Conservation (phyloP, 2,888 invertebrate genomes). For the Scelioninae gen. 1 region DNA sequence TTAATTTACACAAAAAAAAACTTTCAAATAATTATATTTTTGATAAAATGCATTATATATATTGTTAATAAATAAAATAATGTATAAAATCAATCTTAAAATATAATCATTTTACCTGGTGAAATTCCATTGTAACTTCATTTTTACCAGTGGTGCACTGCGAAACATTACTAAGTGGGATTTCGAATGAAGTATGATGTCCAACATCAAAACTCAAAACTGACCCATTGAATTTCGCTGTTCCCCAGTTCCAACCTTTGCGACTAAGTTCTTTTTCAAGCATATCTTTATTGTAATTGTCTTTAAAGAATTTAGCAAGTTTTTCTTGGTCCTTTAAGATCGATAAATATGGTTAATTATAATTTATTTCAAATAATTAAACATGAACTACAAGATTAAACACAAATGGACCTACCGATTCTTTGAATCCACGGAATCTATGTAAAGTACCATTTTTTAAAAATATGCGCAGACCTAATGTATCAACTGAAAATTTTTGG, state of each 20-base stretch:
- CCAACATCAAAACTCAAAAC: constrained; percentile 94
- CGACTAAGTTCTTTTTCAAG: constrained; percentile 95
- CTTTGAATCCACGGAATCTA: constrained; percentile 97
- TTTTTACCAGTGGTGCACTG: constrained; percentile 98
- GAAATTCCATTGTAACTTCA: constrained; percentile 99
- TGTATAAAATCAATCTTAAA: background rate
- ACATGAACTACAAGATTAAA: background rate
- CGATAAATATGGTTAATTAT: no score
- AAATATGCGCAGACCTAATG: constrained; percentile 95
- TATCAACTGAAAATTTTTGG: constrained; percentile 93
- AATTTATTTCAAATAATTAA: no score
- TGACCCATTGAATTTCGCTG: constrained; percentile 95
- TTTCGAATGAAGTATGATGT: constrained; percentile 94
- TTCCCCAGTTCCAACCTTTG: constrained; percentile 99
- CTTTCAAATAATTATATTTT: constrained; percentile 17
- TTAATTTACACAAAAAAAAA: no score
- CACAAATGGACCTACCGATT: constrained; percentile 86
- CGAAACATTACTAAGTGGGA: constrained; percentile 97
- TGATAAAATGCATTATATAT: no score
- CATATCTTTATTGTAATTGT: constrained; percentile 93
- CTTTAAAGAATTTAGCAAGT: constrained; percentile 93
- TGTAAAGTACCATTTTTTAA: constrained; percentile 95
- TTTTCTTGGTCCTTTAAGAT: constrained; percentile 95
- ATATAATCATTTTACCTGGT: constrained; percentile 88
- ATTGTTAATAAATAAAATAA: no score